Evolutionary conservation across 2,113 vertebrate species (phyloP).

Genomic region (Prionailurus viverrinus): DNA sequence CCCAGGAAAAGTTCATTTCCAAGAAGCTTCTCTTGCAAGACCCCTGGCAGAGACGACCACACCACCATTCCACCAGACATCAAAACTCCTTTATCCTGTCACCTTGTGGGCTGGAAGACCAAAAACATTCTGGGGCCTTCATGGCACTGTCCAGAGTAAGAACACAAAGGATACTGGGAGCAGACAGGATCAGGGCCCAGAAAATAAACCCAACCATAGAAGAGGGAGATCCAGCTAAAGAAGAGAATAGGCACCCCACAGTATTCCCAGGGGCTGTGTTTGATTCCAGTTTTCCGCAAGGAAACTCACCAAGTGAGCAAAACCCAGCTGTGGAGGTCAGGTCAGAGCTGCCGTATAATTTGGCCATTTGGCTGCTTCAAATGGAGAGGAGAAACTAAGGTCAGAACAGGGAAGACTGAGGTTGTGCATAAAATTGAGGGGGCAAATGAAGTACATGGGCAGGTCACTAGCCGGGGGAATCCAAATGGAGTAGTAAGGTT

Average conservation of each 20-base stretch:
- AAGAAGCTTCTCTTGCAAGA: slow-evolving; percentile 21
- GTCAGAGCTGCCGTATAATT: background rate
- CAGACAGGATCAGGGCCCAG: background rate
- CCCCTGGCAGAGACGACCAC: background rate
- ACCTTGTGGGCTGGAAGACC: background rate
- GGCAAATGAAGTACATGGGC: background rate
- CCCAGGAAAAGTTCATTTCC: background rate
- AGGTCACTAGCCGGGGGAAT: background rate
- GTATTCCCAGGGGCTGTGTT: background rate
- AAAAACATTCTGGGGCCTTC: background rate
- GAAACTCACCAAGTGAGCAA: background rate
- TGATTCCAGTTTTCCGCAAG: background rate
- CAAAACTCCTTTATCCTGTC: background rate
- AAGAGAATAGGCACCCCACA: background rate
- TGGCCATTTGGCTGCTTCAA: background rate
- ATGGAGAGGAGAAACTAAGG: background rate
- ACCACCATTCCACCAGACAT: background rate
- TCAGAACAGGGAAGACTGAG: background rate
- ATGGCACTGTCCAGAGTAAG: background rate
- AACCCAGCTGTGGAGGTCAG: background rate
- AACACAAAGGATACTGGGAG: background rate
- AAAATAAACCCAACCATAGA: background rate
- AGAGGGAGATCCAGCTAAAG: background rate
- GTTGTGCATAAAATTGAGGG: background rate
- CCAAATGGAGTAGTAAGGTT: background rate